phyloP scores from a whole-genome alignment of 2,797 vertebrate genomes.

The Apodemus agrarius region DNA sequence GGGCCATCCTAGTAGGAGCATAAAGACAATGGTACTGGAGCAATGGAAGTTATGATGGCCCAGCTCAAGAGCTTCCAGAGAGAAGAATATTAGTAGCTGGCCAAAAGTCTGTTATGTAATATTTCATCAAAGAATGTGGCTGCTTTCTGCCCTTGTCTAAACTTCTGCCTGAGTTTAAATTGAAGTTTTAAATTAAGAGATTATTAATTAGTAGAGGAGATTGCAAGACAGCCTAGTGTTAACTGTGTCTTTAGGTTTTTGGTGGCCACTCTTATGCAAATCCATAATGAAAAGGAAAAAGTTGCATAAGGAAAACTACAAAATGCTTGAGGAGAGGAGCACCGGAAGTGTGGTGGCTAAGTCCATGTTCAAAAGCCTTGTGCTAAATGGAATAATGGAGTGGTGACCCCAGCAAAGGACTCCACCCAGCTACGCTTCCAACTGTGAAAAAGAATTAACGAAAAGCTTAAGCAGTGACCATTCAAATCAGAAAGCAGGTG shows the following conservation, averaged over 20 bases:
- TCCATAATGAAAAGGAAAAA: not conserved
- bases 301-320: not conserved
- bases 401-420: not conserved
- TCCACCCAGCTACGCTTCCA: not conserved
- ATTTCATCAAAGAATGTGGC: not conserved
- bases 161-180: not conserved
- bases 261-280: not conserved
- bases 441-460: not conserved
- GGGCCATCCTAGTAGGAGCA: not conserved
- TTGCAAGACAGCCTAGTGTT: not conserved
- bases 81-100: not conserved
- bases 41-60: not conserved
- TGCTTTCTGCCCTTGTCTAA: not conserved
- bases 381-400: not conserved
- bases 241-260: not conserved
- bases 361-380: not conserved
- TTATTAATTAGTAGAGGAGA: not conserved
- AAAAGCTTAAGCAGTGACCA: not conserved
- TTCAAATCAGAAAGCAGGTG: not conserved
- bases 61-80: not conserved
- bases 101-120: not conserved
- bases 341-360: not conserved
- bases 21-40: not conserved
- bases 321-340: not conserved
- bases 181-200: not conserved